Base-by-base conservation (phyloP, 2,113 vertebrate species). In the Monopterus albus region DNA sequence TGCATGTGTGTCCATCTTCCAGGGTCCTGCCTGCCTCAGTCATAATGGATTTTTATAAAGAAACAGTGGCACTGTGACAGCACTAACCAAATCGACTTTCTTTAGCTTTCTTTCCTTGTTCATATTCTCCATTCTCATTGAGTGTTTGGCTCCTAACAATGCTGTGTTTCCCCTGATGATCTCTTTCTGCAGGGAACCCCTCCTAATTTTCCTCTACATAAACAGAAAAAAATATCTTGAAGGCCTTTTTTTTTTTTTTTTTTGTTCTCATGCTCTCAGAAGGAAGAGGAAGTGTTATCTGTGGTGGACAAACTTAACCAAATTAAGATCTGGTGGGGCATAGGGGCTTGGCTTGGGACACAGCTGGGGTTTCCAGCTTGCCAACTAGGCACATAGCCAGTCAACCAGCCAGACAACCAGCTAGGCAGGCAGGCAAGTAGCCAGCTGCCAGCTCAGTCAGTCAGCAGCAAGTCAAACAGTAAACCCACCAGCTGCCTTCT, bases 291-390 rank as follows among this genome's bases (percentile, higher is more conserved):
- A 93, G 91, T 92, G 93, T 93, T 93, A 94, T 94, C 92, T 94
- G 92, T 93, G 87, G 90, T 86, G 85, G 91, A 92, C 93, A 94
- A 94, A 94, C 92, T 94, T 94, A 93, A 94, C 92, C 94, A 91
- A 93, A 94, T 94, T 94, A 94, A 92, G 84, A 91, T 90, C 88
- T 90, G 90, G 88, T 91, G 91, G 88, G 91, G 91, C 84, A 78
- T 36, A 78, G 91, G 89, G 90, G 85, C 87, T 90, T 91, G 90
- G 87, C 87, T 88, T 70, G 51, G 87, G 78, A 89, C 86, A 80
- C 80, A 73, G 76, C 84, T 81, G 78, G 82, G 86, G 78, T 86
- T 78, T 74, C 82, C 77, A 72, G 85, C 90, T 82, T 86, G 79
- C 75, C 73, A 88, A 78, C 35, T 63, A 81, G 86, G 87, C 88